A percentile compares a stretch with the other conserved stretches of the same genome.
These are phyloP conservation scores for Scaptodrosophila lebanonensis DNA, from an alignment of 1,140 invertebrate species.

Conservation along the genomic window DNA sequence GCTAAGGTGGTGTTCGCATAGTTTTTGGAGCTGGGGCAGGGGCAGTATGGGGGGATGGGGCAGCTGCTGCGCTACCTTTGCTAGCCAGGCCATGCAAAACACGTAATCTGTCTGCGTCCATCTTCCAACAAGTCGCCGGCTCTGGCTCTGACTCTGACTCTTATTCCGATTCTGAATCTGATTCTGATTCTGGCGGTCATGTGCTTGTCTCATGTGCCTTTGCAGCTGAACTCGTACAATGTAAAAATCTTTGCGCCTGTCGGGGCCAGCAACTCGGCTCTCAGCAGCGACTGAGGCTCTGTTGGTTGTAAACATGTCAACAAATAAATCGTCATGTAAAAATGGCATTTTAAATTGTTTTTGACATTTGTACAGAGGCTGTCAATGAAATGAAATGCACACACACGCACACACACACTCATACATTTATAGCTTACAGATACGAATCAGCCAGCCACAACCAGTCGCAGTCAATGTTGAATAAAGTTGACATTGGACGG, in stretches of 20 bases:
- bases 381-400: slow-evolving; percentile 73
- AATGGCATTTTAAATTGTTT: slow-evolving; percentile 75
- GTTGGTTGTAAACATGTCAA: slow-evolving; percentile 58
- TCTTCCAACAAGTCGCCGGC: slow-evolving; percentile 24
- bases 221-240: slow-evolving; percentile 55
- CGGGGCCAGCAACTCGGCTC: background rate
- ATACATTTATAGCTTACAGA: too few species aligned
- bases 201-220: slow-evolving; percentile 24
- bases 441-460: too few species aligned
- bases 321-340: slow-evolving; percentile 76
- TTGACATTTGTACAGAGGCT: slow-evolving; percentile 65
- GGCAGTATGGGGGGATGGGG: slow-evolving; percentile 6
- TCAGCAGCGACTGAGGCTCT: slow-evolving; percentile 8
- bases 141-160: too few species aligned
- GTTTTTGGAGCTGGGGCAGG: slow-evolving; percentile 7
- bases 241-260: slow-evolving; percentile 49
- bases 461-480: too few species aligned
- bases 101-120: slow-evolving; percentile 59
- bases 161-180: slow-evolving; percentile 16
- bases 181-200: slow-evolving; percentile 7
- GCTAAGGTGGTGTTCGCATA: slow-evolving; percentile 14
- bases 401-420: slow-evolving; percentile 13
- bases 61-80: slow-evolving; percentile 9
- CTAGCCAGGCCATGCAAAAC: slow-evolving; percentile 57
- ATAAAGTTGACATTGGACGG: too few species aligned